Conservation (phyloP, 2,797 vertebrate genomes). For the Manis javanica region DNA sequence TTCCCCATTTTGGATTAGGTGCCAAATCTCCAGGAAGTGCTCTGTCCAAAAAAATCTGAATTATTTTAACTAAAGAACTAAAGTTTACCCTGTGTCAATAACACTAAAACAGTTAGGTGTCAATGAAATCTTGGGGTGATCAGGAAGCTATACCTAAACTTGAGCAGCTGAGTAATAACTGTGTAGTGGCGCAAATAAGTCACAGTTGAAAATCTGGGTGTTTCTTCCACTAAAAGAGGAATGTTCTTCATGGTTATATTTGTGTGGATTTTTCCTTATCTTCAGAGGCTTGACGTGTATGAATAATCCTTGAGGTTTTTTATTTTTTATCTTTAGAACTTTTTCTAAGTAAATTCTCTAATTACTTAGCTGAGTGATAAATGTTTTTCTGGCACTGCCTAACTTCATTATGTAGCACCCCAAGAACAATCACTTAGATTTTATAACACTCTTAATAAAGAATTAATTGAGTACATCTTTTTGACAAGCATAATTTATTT, state of each 20-base stretch:
- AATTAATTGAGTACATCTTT: slow-evolving; percentile 79
- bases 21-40: background rate
- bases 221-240: background rate
- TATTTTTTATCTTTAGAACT: slow-evolving; percentile 44
- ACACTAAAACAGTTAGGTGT: background rate
- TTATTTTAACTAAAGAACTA: background rate
- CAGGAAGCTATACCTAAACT: background rate
- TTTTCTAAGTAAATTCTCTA: slow-evolving; percentile 58
- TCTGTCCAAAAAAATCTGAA: background rate
- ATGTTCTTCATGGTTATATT: background rate
- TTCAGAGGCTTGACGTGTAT: slow-evolving; percentile 12
- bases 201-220: background rate
- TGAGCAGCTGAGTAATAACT: background rate
- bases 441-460: slow-evolving; percentile 71
- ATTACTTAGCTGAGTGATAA: slow-evolving; percentile 66
- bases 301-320: slow-evolving; percentile 20
- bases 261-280: slow-evolving; percentile 6
- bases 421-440: slow-evolving; percentile 67
- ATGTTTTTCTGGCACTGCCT: slow-evolving; percentile 60
- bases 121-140: background rate
- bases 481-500: slow-evolving; percentile 67
- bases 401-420: slow-evolving; percentile 59
- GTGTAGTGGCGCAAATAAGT: background rate
- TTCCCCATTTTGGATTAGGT: background rate
- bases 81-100: background rate